Conservation (phyloP, 2,888 invertebrate species). For the Anodontia alba region DNA sequence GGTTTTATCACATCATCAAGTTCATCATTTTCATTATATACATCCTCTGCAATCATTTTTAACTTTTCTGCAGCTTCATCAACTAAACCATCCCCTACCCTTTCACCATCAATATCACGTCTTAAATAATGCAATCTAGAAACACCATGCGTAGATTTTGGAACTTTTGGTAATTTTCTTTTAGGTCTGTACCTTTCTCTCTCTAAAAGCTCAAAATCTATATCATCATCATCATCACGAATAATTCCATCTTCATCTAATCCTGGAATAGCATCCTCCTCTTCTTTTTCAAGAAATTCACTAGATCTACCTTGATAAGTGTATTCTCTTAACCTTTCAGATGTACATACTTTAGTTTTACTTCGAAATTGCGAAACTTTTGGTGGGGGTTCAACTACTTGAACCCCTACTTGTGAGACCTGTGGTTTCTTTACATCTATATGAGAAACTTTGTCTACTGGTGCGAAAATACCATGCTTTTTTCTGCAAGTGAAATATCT, state of each 20-base stretch:
- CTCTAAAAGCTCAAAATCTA: neutral
- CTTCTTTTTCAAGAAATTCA: constrained; percentile 54
- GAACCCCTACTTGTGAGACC: neutral
- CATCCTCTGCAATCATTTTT: constrained; percentile 30
- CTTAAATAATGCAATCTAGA: constrained; percentile 40
- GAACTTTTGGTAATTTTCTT: constrained; percentile 53
- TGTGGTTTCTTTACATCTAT: constrained; percentile 45
- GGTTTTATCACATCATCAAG: constrained; percentile 13
- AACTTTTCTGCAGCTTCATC: constrained; percentile 49
- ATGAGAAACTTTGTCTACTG: constrained; percentile 86
- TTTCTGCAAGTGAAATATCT: constrained; percentile 88
- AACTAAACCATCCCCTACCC: constrained; percentile 12
- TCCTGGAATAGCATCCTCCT: constrained; percentile 49
- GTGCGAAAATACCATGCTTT: constrained; percentile 88
- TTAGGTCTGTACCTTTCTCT: constrained; percentile 13
- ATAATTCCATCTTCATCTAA: constrained; percentile 59
- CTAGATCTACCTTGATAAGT: constrained; percentile 38
- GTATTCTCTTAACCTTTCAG: neutral
- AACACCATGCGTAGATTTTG: constrained; percentile 43
- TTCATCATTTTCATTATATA: constrained; percentile 20
- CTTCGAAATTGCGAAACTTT: constrained; percentile 54
- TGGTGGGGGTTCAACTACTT: constrained; percentile 24
- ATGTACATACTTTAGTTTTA: constrained; percentile 46
- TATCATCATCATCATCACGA: constrained; percentile 41
- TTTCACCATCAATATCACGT: constrained; percentile 26